phyloP scores from a whole-genome alignment of 2,797 vertebrate genomes.

The Catharus ustulatus region DNA sequence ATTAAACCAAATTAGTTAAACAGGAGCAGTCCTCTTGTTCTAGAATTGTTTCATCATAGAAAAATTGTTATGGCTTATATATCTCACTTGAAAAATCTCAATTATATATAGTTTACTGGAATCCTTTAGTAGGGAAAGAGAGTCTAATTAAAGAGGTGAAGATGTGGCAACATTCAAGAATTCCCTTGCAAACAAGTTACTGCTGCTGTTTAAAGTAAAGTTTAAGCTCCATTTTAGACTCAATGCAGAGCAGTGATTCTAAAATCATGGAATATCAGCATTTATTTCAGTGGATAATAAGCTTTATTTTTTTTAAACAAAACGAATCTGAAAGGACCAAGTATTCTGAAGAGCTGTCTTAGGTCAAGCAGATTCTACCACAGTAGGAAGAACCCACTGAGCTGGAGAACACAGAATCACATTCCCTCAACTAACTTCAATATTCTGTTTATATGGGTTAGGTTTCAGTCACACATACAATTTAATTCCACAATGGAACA shows the following conservation, averaged over 20 bases:
- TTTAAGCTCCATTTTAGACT: not conserved
- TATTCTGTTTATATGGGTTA: too few relatives aligned
- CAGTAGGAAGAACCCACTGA: not conserved
- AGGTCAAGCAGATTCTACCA: not conserved
- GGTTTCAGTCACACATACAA: not conserved
- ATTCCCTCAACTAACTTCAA: not conserved
- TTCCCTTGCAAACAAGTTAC: not conserved
- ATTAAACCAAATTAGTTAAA: not conserved
- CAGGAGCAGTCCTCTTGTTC: not conserved
- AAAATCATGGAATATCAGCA: not conserved
- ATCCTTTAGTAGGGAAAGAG: not conserved
- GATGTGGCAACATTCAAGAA: not conserved
- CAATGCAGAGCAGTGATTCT: not conserved
- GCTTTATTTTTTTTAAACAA: not conserved
- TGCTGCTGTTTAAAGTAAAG: not conserved
- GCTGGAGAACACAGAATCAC: not conserved
- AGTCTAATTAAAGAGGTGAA: not conserved
- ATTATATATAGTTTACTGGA: not conserved
- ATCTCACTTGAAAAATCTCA: not conserved
- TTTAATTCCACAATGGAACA: not conserved
- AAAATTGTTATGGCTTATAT: not conserved
- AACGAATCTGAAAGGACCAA: not conserved
- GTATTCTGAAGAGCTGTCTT: not conserved
- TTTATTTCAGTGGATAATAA: not conserved
- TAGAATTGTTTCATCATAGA: not conserved